Base-by-base conservation (phyloP, 2,113 vertebrate species). In the Pyxicephalus adspersus region DNA sequence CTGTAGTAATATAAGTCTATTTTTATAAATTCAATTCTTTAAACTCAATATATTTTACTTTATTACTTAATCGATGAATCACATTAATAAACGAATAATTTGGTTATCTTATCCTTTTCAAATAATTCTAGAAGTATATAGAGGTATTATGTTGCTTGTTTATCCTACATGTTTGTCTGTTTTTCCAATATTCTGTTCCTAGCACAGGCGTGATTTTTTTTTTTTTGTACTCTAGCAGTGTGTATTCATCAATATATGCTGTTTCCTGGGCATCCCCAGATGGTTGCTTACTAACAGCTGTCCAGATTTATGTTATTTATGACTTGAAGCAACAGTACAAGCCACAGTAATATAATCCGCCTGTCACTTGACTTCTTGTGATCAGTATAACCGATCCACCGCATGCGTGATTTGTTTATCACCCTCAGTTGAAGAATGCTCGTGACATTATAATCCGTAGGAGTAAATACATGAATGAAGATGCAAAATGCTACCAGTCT, bases 291-390 rank as follows among this genome's bases (percentile, higher is more conserved):
- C 70, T 57, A 26, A 55, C 54, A 20, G 52, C 11, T 58, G 28
- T 13, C 51, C 26, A 29, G 54, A 73, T 58, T 73, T 73, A 58
- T 73, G 55, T 73, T 58, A 34, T 55, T 73, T 73, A 23, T 73
- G 70, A 73, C 70, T 34, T 73, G 54, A 20, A 58, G 52, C 54
- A 73, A 54, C 23, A 58, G 54, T 58, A 57, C 20, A 5, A 54
- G 25, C 64, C 11, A 55, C 28, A 22, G 70, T 73, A 73, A 73
- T 73, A n/a, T 73, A 73, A 73, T 73, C 54, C 58, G 52, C 28
- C 52, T 73, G 70, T 73, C 70, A 73, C 54, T 58, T 73, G 70
- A 73, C 70, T 73, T 73, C 54, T 73, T 73, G 28, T 57, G 70
- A 19, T 34, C 57, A 22, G 70, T 31, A 22, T 73, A 28, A 73